Percentiles rank a stretch among this genome's conserved stretches.
Evolutionary conservation across 1,140 invertebrate species (phyloP).

Genomic region (Prorops nasuta): DNA sequence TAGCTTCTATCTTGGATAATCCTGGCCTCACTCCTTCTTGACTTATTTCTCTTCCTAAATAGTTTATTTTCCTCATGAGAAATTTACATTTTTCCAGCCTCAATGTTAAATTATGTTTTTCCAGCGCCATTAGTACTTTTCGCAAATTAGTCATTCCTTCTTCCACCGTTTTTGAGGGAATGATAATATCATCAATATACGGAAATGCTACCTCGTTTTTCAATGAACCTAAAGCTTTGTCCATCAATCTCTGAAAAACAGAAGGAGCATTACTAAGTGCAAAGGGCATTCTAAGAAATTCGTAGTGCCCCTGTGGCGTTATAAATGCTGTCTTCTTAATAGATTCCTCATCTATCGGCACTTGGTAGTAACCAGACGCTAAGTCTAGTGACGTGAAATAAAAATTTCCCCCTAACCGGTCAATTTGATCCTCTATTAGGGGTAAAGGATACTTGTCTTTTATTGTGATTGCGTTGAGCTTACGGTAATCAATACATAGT

Average conservation of each 20-base stretch:
- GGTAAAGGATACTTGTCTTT: constrained; percentile 27
- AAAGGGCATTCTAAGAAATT: constrained; percentile 52
- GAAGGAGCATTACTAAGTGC: constrained; percentile 49
- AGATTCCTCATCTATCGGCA: constrained; percentile 5
- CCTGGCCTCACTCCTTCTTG: no score
- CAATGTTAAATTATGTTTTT: constrained; percentile 21
- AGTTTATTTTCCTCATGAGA: constrained; percentile 27
- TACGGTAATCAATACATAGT: not conserved
- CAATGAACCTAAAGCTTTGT: constrained; percentile 5
- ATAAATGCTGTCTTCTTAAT: constrained; percentile 22
- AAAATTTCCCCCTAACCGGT: constrained; percentile 18
- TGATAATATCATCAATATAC: constrained; percentile 29
- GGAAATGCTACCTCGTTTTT: constrained; percentile 13
- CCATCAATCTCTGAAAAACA: constrained; percentile 40
- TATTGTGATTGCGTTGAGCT: constrained; percentile 40
- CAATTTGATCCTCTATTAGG: constrained; percentile 30
- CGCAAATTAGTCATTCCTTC: constrained; percentile 18
- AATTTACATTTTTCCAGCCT: constrained; percentile 29
- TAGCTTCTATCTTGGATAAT: no score
- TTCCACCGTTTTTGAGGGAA: constrained; percentile 10
- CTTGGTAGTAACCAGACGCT: constrained; percentile 14
- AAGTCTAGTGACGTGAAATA: constrained; percentile 25
- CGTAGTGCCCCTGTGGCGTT: constrained; percentile 25
- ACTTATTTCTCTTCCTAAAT: no score
- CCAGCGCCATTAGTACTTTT: constrained; percentile 14